Conservation (phyloP, 2,113 vertebrate genomes). For the Sebastes fasciatus region DNA sequence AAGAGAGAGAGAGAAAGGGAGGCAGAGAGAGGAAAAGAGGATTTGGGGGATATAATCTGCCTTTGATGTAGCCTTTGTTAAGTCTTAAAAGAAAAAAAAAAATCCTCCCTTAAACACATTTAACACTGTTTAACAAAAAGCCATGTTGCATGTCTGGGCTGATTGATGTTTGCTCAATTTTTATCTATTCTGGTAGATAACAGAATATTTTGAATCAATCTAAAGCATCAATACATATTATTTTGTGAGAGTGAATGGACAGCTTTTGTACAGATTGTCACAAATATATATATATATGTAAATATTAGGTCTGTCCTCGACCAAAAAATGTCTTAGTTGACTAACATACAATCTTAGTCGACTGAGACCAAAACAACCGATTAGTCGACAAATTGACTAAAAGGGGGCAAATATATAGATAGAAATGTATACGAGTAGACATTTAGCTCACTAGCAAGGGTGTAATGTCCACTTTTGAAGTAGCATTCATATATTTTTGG, state of each 20-base stretch:
- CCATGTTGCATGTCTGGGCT: conserved; percentile 7
- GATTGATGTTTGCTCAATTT: background rate
- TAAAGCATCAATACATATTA: background rate
- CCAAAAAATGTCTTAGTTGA: too few species aligned
- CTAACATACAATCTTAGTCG: too few species aligned
- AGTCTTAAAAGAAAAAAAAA: conserved; percentile 15
- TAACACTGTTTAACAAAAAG: conserved; percentile 45
- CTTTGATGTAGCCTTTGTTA: conserved; percentile 63
- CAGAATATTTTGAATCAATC: background rate
- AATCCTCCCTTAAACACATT: conserved; percentile 39
- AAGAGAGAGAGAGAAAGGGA: conserved; percentile 32
- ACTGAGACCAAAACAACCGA: too few species aligned
- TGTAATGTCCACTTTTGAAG: background rate
- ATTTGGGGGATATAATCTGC: conserved; percentile 60
- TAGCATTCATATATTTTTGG: background rate
- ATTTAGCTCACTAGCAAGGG: background rate
- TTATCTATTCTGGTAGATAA: background rate
- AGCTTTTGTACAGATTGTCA: background rate
- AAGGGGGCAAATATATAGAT: too few species aligned
- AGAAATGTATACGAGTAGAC: too few species aligned
- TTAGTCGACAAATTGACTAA: too few species aligned
- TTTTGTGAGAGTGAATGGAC: too few species aligned
- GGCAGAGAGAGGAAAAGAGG: conserved; percentile 54
- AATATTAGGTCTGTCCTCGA: background rate
- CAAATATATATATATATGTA: background rate